These are phyloP conservation scores for Hemibagrus wyckioides DNA, from an alignment of 2,113 vertebrate genomes.

Conservation along the genomic window DNA sequence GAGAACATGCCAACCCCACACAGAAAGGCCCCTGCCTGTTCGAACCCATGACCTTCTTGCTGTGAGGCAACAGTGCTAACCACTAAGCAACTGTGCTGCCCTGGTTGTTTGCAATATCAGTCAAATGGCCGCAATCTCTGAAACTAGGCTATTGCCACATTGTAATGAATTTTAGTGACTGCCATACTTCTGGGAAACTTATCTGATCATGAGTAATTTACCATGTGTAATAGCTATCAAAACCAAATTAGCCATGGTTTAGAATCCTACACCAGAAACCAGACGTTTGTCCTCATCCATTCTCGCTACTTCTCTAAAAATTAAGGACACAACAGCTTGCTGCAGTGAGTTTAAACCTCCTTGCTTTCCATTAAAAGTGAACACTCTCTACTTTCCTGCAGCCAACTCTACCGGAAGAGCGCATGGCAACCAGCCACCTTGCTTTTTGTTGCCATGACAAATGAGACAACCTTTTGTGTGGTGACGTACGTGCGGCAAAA, in stretches of 20 bases:
- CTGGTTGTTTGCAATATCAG: not conserved
- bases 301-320: not conserved
- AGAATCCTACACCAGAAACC: not conserved
- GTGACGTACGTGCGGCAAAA: slow-evolving; percentile 27
- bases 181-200: not conserved
- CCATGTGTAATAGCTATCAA: not conserved
- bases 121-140: not conserved
- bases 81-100: too few relatives aligned
- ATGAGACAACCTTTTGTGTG: slow-evolving; percentile 44
- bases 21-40: too few relatives aligned
- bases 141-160: not conserved
- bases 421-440: slow-evolving; percentile 43
- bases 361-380: slow-evolving; percentile 15
- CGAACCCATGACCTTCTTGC: too few relatives aligned
- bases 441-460: slow-evolving; percentile 39
- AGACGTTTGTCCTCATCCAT: not conserved
- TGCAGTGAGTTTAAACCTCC: not conserved
- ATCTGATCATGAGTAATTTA: not conserved
- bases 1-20: too few relatives aligned
- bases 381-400: slow-evolving; percentile 16
- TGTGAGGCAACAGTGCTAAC: too few relatives aligned
- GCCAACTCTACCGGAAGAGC: slow-evolving; percentile 43
- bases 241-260: not conserved
- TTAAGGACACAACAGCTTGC: not conserved
- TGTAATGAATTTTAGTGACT: not conserved